phyloP scores from a whole-genome alignment of 2,888 invertebrate species.

The Chalcis sispes region DNA sequence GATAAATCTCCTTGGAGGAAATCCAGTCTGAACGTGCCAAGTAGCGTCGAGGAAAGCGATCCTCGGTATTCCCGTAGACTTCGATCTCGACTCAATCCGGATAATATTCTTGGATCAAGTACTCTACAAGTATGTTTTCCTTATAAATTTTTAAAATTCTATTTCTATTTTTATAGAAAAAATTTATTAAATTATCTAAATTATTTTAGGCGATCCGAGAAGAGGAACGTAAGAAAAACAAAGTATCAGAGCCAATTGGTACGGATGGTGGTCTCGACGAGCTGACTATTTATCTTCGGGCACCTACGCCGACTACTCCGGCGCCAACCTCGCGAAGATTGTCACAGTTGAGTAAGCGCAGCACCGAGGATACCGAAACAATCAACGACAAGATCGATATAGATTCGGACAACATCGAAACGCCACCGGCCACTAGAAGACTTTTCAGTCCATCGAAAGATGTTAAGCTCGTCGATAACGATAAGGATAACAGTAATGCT shows the following conservation, averaged over 20 bases:
- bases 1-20: conserved; percentile 89
- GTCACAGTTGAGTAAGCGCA: conserved; percentile 65
- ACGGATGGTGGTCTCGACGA: conserved; percentile 54
- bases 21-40: conserved; percentile 81
- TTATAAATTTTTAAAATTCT: not conserved
- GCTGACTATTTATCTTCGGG: conserved; percentile 49
- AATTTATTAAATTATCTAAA: not conserved
- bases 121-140: conserved; percentile 72
- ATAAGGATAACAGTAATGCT: conserved; percentile 65
- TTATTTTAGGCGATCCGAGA: conserved; percentile 70
- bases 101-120: conserved; percentile 71
- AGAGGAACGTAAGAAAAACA: conserved; percentile 73
- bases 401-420: conserved; percentile 93
- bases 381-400: conserved; percentile 86
- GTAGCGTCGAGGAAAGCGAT: conserved; percentile 82
- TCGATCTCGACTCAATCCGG: conserved; percentile 74
- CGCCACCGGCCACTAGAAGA: conserved; percentile 88
- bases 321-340: conserved; percentile 63
- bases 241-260: conserved; percentile 61
- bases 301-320: conserved; percentile 65
- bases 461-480: conserved; percentile 69
- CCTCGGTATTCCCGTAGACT: conserved; percentile 77
- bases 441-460: conserved; percentile 82
- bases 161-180: not conserved
- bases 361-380: conserved; percentile 62